These are phyloP conservation scores for Trileptium ribeirensis DNA, from an alignment of 2,888 invertebrate genomes.

Conservation along the genomic window DNA sequence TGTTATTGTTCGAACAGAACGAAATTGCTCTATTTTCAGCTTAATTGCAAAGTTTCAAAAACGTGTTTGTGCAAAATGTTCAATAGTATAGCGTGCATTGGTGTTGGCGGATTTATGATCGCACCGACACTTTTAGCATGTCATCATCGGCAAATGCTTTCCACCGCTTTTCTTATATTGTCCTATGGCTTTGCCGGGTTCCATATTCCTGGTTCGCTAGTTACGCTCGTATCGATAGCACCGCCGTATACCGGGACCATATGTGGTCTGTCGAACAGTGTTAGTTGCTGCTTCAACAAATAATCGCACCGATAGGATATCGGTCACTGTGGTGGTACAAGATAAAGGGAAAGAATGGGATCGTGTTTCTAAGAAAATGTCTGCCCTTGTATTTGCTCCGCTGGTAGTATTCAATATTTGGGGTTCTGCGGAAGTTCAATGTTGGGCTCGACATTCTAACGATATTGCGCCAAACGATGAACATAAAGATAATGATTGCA, in stretches of 20 bases:
- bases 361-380: slow-evolving; percentile 47
- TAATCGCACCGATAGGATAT: slow-evolving; percentile 47
- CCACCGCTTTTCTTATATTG: slow-evolving; percentile 47
- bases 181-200: slow-evolving; percentile 44
- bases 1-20: too few relatives aligned
- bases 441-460: too few relatives aligned
- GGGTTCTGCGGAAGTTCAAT: slow-evolving; percentile 45
- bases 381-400: slow-evolving; percentile 45
- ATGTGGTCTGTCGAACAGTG: slow-evolving; percentile 50
- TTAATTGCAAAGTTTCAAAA: background rate
- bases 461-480: too few relatives aligned
- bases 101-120: slow-evolving; percentile 45
- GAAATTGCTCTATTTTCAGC: too few relatives aligned
- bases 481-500: too few relatives aligned
- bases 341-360: slow-evolving; percentile 46
- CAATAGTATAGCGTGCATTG: slow-evolving; percentile 44
- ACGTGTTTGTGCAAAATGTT: slow-evolving; percentile 28
- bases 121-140: slow-evolving; percentile 46
- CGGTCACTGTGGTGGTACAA: slow-evolving; percentile 6
- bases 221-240: slow-evolving; percentile 46
- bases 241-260: slow-evolving; percentile 48
- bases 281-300: slow-evolving; percentile 47
- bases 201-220: slow-evolving; percentile 49
- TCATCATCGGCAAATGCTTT: slow-evolving; percentile 38
- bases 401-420: slow-evolving; percentile 45